These are phyloP conservation scores for Matsumyia berberina DNA, from an alignment of 2,888 invertebrate species.

Conservation along the genomic window DNA sequence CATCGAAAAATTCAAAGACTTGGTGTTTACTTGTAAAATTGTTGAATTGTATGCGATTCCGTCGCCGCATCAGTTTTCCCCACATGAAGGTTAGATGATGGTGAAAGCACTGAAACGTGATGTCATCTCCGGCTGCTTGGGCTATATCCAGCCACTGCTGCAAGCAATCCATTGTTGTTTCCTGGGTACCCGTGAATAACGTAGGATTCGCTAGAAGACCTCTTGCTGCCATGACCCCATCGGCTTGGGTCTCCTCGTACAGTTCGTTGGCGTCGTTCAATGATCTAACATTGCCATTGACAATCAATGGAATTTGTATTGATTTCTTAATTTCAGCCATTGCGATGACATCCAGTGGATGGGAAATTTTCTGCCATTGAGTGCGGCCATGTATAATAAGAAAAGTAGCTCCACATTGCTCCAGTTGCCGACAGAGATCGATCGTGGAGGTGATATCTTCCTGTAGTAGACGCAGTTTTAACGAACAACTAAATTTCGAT, in stretches of 20 bases:
- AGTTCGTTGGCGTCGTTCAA: conserved; percentile 89
- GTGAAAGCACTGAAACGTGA: conserved; percentile 94
- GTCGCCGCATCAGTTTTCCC: conserved; percentile 90
- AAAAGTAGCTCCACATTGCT: conserved; percentile 94
- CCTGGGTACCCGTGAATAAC: conserved; percentile 90
- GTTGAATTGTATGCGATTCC: conserved; percentile 92
- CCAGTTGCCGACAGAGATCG: conserved; percentile 91
- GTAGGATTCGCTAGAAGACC: conserved; percentile 96
- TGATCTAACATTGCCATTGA: conserved; percentile 95
- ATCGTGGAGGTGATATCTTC: conserved; percentile 87
- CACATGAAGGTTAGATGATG: conserved; percentile 99
- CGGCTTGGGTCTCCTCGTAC: conserved; percentile 88
- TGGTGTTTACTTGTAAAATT: conserved; percentile 88
- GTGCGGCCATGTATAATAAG: conserved; percentile 96
- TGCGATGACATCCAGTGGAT: conserved; percentile 89
- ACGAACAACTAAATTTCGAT: conserved; percentile 92
- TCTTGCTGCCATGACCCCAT: conserved; percentile 96
- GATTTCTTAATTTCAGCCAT: conserved; percentile 89
- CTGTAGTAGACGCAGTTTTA: conserved; percentile 92
- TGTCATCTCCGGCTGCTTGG: conserved; percentile 86
- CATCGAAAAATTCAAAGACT: conserved; percentile 89
- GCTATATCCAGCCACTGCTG: conserved; percentile 92
- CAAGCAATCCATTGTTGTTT: conserved; percentile 91
- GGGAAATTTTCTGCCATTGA: conserved; percentile 90
- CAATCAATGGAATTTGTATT: conserved; percentile 93